phyloP scores from a whole-genome alignment of 2,113 vertebrate species.

The Hylia prasina region DNA sequence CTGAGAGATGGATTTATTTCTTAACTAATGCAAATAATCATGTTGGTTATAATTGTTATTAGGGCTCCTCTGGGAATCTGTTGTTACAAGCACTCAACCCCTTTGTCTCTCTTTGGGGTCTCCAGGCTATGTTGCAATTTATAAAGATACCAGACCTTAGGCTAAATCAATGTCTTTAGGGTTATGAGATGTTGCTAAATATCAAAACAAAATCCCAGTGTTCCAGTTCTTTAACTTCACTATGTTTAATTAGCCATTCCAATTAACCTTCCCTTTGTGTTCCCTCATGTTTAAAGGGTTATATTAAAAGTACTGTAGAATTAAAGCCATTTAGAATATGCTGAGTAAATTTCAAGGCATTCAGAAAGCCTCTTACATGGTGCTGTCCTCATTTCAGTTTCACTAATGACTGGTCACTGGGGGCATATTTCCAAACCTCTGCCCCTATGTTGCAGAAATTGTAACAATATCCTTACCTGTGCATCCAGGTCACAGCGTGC shows the following conservation, averaged over 20 bases:
- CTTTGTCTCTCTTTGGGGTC: slow-evolving; percentile 57
- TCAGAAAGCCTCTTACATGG: slow-evolving; percentile 3
- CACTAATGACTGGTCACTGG: not conserved
- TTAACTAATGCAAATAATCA: slow-evolving; percentile 64
- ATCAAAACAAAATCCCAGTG: slow-evolving; percentile 58
- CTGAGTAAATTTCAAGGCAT: slow-evolving; percentile 42
- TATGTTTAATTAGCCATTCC: slow-evolving; percentile 69
- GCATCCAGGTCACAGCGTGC: not conserved
- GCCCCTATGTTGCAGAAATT: slow-evolving; percentile 34
- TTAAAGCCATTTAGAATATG: slow-evolving; percentile 51
- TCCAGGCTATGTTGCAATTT: slow-evolving; percentile 44
- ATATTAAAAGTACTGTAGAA: slow-evolving; percentile 47
- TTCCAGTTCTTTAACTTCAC: slow-evolving; percentile 61
- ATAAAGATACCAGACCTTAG: slow-evolving; percentile 58
- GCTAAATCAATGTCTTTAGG: slow-evolving; percentile 61
- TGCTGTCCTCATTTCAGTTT: slow-evolving; percentile 44
- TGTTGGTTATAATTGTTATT: slow-evolving; percentile 66
- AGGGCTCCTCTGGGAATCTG: slow-evolving; percentile 61
- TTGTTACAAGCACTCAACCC: slow-evolving; percentile 55
- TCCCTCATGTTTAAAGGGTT: slow-evolving; percentile 68
- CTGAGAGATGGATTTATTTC: slow-evolving; percentile 62
- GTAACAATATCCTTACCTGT: not conserved
- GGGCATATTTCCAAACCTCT: slow-evolving; percentile 33
- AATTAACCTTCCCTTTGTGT: slow-evolving; percentile 67
- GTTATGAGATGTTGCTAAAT: slow-evolving; percentile 46